Percentiles rank a stretch among this genome's conserved stretches.
Conservation (phyloP, 2,113 vertebrate genomes). For the Eupsittula cactorum region DNA sequence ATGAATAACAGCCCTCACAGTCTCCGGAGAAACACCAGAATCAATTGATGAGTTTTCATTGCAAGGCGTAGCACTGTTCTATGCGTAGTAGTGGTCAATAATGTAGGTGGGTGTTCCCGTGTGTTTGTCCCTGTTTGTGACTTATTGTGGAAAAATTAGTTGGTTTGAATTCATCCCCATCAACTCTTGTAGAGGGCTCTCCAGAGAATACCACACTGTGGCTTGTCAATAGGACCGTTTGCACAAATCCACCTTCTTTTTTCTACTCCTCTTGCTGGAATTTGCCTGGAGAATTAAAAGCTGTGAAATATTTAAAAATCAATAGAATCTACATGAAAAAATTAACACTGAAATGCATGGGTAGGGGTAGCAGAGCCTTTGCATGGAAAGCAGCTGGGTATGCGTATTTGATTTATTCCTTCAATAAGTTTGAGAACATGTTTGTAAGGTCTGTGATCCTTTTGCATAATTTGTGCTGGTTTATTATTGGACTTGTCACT, state of each 20-base stretch:
- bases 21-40: background rate
- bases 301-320: slow-evolving; percentile 42
- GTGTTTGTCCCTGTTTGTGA: background rate
- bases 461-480: slow-evolving; percentile 25
- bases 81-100: background rate
- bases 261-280: background rate
- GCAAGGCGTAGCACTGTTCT: background rate
- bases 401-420: slow-evolving; percentile 43
- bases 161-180: background rate
- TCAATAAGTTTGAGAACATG: slow-evolving; percentile 1
- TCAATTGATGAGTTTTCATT: background rate
- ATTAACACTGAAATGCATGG: slow-evolving; percentile 1
- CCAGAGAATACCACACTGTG: background rate
- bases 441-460: slow-evolving; percentile 25
- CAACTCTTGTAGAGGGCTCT: background rate
- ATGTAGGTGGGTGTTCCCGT: background rate
- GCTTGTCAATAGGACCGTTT: background rate
- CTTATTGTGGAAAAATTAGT: background rate
- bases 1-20: background rate
- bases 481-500: slow-evolving; percentile 43
- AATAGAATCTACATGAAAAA: slow-evolving; percentile 39
- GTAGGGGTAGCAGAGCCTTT: background rate
- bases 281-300: slow-evolving; percentile 30
- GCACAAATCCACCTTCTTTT: background rate
- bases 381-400: background rate